These are phyloP conservation scores for Phalacrocorax pelagicus DNA, from an alignment of 2,113 vertebrate genomes.

Conservation along the genomic window DNA sequence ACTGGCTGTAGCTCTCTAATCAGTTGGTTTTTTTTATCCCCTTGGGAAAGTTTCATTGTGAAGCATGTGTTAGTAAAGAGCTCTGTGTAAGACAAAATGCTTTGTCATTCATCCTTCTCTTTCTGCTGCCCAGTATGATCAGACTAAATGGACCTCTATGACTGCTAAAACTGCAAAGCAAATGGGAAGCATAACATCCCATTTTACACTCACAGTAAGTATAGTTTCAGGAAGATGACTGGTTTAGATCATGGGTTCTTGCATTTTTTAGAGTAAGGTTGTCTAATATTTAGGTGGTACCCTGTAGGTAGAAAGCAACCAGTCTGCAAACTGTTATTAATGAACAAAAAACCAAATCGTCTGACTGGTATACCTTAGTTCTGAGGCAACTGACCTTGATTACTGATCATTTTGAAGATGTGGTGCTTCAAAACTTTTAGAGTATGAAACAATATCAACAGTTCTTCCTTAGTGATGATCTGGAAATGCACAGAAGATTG, in stretches of 20 bases:
- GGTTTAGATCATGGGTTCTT: neutral
- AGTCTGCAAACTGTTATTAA: neutral
- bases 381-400: neutral
- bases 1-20: neutral
- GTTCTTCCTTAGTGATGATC: neutral
- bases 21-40: neutral
- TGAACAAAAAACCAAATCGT: neutral
- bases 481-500: neutral
- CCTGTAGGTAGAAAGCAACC: neutral
- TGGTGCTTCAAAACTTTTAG: neutral
- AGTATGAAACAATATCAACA: neutral
- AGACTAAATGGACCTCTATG: neutral
- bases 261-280: neutral
- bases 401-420: neutral
- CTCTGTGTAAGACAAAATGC: neutral
- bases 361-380: neutral
- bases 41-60: neutral
- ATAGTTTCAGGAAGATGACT: neutral
- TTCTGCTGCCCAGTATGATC: neutral
- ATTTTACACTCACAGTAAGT: neutral
- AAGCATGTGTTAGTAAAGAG: neutral
- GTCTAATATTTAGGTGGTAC: neutral
- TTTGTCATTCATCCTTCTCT: neutral
- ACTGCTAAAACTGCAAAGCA: constrained; percentile 12
- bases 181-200: neutral